Evolutionary conservation across 1,140 invertebrate genomes (phyloP), one percentile per base, ranked within the genome.

Genomic region (Metopolophium dirhodum): DNA sequence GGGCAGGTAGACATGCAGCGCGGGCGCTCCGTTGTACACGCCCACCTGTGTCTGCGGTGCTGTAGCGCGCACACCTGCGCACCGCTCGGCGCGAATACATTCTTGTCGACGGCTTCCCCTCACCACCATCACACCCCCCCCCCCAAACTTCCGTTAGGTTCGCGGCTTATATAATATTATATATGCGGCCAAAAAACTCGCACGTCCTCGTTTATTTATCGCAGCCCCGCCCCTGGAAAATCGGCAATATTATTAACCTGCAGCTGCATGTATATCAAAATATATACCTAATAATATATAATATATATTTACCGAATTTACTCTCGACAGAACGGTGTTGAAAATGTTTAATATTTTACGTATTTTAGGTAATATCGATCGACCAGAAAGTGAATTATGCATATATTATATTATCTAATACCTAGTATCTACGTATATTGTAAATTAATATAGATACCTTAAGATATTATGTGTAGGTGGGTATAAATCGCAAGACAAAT

Each of bases 21-120:
- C 94, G 77, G 45, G 61, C 35, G 35, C 26, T 51, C 68, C 37
- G 30, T 88, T 30, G 87, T 54, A 88, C 87, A 87, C 94, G 77
- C 87, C 68, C 87, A 91, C 87, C 86, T 83, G 90, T 87, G 85
- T 30, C 2, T n/a, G n/a, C 61, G 61, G 61, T 77, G 61, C 61
- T 18, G 61, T 30, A 77, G n/a, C 35, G 90, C 88, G 57, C 86
- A 83, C 91, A 93, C 91, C 91, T 93, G 91, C 91, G 91, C 91
- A 68, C 90, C 90, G 61, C 90, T 37, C 91, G 49, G 35, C 82
- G 14, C 82, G 89, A 90, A 90, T 90, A 90, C 89, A 68, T 68
- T 51, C 37, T 22, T 7, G 61, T 77, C 49, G 88, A 26, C 45
- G 23, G 23, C 49, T 82, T 51, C 82, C 82, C 68, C 91, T 41